Base-by-base conservation (phyloP, 2,888 invertebrate species). In the Gerris lacustris region DNA sequence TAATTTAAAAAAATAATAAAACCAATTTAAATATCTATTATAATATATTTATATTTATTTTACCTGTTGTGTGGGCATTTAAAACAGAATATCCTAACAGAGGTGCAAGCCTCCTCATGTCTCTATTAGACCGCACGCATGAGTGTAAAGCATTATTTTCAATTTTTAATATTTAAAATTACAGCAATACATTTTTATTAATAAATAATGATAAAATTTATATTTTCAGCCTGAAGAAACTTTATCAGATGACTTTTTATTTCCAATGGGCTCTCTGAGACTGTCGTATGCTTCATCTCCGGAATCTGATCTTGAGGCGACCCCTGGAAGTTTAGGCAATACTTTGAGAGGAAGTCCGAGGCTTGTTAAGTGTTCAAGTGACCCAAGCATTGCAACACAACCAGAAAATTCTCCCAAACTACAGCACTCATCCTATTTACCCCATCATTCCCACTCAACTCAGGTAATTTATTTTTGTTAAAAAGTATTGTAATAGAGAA, bases 211-310 rank as follows among this genome's bases (percentile, higher is more conserved):
- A 31, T 1, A 31, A 31, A 31, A 31, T 31, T 31, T 31, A 31
- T 31, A 31, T 31, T 67, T 66, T 44, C 86, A 96, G 95, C 94
- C 96, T 81, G 94, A 94, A 81, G 95, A 96, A 83, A 92, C 94
- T 81, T 86, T 96, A 81, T 94, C 95, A 79, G 97, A 98, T 83
- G 96, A 98, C 87, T 96, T 96, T 88, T 89, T 97, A 80, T 97
- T 97, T 86, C 96, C 96, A 80, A 96, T 96, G 96, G 93, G 93
- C 77, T 92, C 92, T 79, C 88, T 94, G 81, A 90, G 95, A 80
- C 85, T 96, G 77, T 96, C 96, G 79, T 96, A 95, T 83, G 95
- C 95, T 76, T 95, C 95, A 79, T 94, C 94, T 80, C 95, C 95
- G 75, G 96, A 96, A 84, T 94, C 94, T 80, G 96, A 96, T 83